Conservation (phyloP, 2,113 vertebrate genomes). For the Myiagra hebetior region DNA sequence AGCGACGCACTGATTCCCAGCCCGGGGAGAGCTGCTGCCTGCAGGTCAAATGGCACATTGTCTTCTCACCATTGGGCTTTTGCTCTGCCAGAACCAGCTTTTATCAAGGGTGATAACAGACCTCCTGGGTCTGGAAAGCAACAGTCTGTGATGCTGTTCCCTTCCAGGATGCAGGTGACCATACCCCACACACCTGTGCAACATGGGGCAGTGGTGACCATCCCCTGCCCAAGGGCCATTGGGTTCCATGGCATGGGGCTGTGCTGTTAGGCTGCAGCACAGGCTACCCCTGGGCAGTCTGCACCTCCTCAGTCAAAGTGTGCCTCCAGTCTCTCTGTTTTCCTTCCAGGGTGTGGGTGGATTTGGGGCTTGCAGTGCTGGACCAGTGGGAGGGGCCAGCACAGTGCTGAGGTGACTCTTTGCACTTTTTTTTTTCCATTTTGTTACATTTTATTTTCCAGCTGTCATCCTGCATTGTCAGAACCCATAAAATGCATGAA, state of each 20-base stretch:
- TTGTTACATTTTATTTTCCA: background rate
- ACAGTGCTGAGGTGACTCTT: background rate
- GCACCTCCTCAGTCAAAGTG: background rate
- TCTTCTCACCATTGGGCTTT: background rate
- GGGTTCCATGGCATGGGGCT: rapidly evolving
- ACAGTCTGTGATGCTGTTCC: background rate
- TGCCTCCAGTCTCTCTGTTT: background rate
- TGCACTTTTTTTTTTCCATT: background rate
- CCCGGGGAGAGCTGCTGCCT: background rate
- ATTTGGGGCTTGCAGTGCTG: background rate
- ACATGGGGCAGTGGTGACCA: rapidly evolving
- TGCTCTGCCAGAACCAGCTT: background rate
- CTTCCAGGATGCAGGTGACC: background rate
- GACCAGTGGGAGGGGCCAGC: background rate
- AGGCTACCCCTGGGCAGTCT: background rate
- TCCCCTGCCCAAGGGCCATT: background rate
- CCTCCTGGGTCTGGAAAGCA: background rate
- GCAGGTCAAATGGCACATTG: background rate
- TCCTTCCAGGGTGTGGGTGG: background rate
- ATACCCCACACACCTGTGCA: rapidly evolving
- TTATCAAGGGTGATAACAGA: background rate
- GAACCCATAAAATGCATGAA: background rate
- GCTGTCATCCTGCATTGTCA: background rate
- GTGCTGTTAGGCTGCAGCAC: background rate
- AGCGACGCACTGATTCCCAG: background rate